Conservation (phyloP, 2,888 invertebrate genomes). For the Lasioglossum zephyrum region DNA sequence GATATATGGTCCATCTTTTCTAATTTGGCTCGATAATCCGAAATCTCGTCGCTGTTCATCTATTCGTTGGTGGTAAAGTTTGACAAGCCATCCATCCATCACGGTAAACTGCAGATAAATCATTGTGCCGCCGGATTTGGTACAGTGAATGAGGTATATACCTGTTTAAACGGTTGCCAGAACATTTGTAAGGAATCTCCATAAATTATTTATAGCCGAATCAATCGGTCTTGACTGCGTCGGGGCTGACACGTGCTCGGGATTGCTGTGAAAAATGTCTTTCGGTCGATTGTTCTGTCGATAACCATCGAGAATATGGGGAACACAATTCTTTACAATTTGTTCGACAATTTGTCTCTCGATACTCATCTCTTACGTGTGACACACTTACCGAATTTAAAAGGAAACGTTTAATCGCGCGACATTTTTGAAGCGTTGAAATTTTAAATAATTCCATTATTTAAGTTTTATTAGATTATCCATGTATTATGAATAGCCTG, state of each 20-base stretch:
- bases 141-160: not conserved
- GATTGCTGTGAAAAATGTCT: not conserved
- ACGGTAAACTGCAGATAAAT: conserved; percentile 50
- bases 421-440: not conserved
- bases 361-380: not conserved
- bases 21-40: conserved; percentile 44
- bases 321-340: not conserved
- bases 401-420: not conserved
- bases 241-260: not conserved
- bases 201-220: conserved; percentile 23
- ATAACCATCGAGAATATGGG: not conserved
- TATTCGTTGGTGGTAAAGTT: conserved; percentile 46
- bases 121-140: conserved; percentile 9
- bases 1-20: conserved; percentile 37
- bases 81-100: conserved; percentile 56
- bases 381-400: not conserved
- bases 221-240: not conserved
- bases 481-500: not conserved
- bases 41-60: conserved; percentile 5
- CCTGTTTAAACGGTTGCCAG: conserved; percentile 36
- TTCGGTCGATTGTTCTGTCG: too few species aligned
- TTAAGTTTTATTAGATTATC: not conserved
- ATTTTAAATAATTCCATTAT: not conserved
- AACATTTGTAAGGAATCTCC: conserved; percentile 19
- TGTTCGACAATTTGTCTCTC: not conserved